Evolutionary conservation across 2,888 invertebrate species (phyloP).

Genomic region (Synanthedon vespiformis): DNA sequence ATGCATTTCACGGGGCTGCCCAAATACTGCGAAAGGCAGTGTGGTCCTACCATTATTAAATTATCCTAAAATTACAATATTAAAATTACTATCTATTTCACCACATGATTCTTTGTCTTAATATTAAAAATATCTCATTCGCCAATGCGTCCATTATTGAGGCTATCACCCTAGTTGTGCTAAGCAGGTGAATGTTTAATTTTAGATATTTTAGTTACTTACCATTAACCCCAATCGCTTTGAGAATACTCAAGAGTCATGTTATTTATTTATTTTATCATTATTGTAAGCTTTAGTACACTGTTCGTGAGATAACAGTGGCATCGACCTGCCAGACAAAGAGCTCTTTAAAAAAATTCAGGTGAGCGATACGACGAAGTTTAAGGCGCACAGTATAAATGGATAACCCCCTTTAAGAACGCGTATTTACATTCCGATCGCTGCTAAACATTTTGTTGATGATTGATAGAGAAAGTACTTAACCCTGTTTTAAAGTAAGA

Average conservation of each 20-base stretch:
- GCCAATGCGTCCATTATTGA: too few species aligned
- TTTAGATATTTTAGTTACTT: neutral
- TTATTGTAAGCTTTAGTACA: conserved; percentile 19
- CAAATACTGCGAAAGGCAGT: too few species aligned
- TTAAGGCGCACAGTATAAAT: conserved; percentile 8
- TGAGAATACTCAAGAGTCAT: neutral
- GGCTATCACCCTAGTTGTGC: too few species aligned
- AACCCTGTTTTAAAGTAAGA: too few species aligned
- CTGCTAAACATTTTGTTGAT: neutral
- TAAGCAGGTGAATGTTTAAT: too few species aligned
- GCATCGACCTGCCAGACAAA: conserved; percentile 40
- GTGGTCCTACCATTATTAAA: too few species aligned
- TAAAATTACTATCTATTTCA: too few species aligned
- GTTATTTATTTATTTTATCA: neutral
- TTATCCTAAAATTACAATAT: too few species aligned
- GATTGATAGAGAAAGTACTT: too few species aligned
- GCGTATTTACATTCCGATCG: conserved; percentile 5
- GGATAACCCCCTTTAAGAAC: conserved; percentile 16
- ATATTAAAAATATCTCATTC: too few species aligned
- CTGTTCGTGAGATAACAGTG: conserved; percentile 41
- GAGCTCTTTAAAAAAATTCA: conserved; percentile 28
- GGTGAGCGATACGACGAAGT: conserved; percentile 21
- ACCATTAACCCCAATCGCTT: neutral
- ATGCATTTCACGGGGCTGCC: too few species aligned
- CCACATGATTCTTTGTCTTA: too few species aligned